Conservation (phyloP, 2,797 vertebrate genomes). For the Rhinatrema bivittatum region DNA sequence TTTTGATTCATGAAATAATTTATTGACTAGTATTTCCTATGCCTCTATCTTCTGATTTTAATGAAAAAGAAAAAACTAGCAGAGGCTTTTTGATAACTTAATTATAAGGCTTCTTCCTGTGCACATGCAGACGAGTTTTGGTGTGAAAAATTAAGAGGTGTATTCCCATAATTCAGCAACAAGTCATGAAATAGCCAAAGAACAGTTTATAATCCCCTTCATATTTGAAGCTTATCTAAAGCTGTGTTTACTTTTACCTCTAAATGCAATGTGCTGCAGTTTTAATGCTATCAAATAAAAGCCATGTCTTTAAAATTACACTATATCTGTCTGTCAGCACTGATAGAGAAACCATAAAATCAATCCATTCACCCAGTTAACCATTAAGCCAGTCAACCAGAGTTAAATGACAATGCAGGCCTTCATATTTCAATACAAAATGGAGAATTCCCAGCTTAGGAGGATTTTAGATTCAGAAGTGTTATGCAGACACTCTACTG, state of each 20-base stretch:
- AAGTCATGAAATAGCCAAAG: slow-evolving; percentile 27
- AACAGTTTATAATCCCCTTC: slow-evolving; percentile 30
- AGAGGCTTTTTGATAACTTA: background rate
- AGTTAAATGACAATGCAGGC: too few relatives aligned
- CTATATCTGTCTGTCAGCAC: slow-evolving; percentile 29
- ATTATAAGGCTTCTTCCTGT: too few relatives aligned
- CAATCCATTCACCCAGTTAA: slow-evolving; percentile 32
- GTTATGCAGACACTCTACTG: too few relatives aligned
- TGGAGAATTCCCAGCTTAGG: too few relatives aligned
- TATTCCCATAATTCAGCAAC: slow-evolving; percentile 9
- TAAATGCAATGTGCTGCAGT: slow-evolving; percentile 26
- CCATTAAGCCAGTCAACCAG: slow-evolving; percentile 37
- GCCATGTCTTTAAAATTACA: slow-evolving; percentile 25
- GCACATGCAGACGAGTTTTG: too few relatives aligned
- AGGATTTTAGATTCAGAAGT: too few relatives aligned
- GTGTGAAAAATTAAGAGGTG: slow-evolving; percentile 12
- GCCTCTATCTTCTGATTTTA: background rate
- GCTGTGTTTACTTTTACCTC: slow-evolving; percentile 38
- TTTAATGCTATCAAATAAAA: slow-evolving; percentile 30
- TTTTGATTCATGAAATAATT: background rate
- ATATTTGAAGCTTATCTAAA: slow-evolving; percentile 40
- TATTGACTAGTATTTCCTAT: background rate
- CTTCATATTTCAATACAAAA: too few relatives aligned
- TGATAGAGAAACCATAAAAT: slow-evolving; percentile 30
- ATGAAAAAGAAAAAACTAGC: background rate